These are phyloP conservation scores for Drosophila littoralis DNA, from an alignment of 1,140 invertebrate species.

Conservation along the genomic window DNA sequence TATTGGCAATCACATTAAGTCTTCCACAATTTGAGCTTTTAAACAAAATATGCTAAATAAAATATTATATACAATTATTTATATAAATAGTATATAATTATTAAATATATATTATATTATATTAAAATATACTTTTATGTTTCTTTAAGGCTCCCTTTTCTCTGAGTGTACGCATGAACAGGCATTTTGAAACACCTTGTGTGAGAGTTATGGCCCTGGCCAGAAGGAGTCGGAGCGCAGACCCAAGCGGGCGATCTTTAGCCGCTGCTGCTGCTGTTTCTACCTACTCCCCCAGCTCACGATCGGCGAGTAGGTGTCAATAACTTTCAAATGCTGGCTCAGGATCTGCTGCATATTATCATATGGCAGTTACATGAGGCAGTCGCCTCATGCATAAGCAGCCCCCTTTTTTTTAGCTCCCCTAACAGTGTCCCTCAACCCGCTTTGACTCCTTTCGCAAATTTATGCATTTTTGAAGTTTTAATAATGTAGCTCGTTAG, in stretches of 20 bases:
- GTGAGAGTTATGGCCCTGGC: conserved; percentile 40
- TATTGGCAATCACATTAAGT: no score
- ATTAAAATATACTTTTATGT: no score
- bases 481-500: conserved; percentile 83
- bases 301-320: conserved; percentile 70
- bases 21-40: no score
- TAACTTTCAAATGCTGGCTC: conserved; percentile 75
- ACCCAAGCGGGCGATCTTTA: conserved; percentile 3
- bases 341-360: conserved; percentile 67
- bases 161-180: conserved; percentile 1
- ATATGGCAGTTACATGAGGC: conserved; percentile 33
- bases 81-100: no score
- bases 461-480: conserved; percentile 83
- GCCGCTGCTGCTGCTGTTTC: conserved; percentile 1
- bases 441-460: conserved; percentile 40
- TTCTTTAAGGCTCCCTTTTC: no score
- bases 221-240: conserved; percentile 12
- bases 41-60: no score
- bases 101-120: no score
- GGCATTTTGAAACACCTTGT: conserved; percentile 64
- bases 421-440: not conserved
- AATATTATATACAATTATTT: no score
- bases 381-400: conserved; percentile 15
- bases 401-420: not conserved
- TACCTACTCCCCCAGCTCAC: conserved; percentile 35